Evolutionary conservation across 92 coral and sea anemone species (phyloP), one percentile per base, ranked within the genome.

Genomic region (Palythoa grandis): DNA sequence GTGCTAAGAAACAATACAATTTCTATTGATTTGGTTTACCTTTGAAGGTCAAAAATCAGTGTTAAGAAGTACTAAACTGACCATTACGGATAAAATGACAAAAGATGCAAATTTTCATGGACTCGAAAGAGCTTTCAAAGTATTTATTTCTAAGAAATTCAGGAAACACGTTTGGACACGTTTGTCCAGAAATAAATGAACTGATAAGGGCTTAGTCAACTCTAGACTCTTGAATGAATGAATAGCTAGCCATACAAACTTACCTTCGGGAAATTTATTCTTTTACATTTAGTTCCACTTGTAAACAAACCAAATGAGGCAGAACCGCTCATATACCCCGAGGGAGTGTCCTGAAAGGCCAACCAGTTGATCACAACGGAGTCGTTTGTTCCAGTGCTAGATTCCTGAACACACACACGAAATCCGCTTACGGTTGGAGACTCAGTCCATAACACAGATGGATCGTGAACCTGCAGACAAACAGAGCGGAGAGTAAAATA

Each of bases 221-320:
- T 43, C 50, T 43, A 43, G 50, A 43, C 50, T 29, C 35, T 29
- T 0, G 35, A 29, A 29, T 29, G 35, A 29, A 29, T 29, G 35
- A 29, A 29, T 29, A 29, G 35, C 35, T 29, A 43, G 9, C 9
- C 50, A 43, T 43, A 43, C 11, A 29, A 9, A 66, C 80, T 25
- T 67, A 90, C 92, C 77, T 90, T 83, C 4, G 77, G 84, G 67
- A 86, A 90, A 83, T 68, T 61, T 38, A 87, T 58, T 22, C 92
- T 86, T 52, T 74, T 72, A 43, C 92, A 90, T 72, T 86, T 68
- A 24, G 90, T 90, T 14, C 90, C 90, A 40, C 92, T 90, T 68
- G 92, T 82, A 84, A 90, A 87, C 10, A 88, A 52, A 48, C 74
- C 83, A 54, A 90, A 80, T 38, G 92, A 82, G 70, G 85, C 82